Evolutionary conservation across 2,113 vertebrate genomes (phyloP), one percentile per base, ranked within the genome.

Genomic region (Scatophagus argus): DNA sequence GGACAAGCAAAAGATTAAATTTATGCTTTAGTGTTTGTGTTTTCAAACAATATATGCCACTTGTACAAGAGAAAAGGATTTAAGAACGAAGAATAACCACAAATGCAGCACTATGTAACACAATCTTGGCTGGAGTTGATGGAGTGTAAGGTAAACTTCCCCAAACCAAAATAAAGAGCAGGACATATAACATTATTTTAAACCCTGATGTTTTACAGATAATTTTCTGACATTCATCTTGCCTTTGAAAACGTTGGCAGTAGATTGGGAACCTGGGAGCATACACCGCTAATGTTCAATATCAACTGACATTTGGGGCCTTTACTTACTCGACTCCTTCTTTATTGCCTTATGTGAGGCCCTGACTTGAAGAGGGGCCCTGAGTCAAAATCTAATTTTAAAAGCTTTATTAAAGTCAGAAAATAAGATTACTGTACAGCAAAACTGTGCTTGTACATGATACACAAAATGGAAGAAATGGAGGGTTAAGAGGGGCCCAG

Each of bases 101-200:
- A 58, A 34, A 58, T 58, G 8, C n/a, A 34, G 7, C 55, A 13
- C 16, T 16, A 19, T 55, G 3, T 55, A 32, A 58, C 31, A 11
- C 2, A 3, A 46, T 44, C 9, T 66, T 11, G 13, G n/a, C 47
- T 19, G 29, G 5, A 58, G 32, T 7, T 1, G 8, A 44, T 51
- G n/a, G n/a, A 12, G n/a, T 29, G 9, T 67, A 39, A 49, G 39
- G 9, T 67, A 39, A 49, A 52, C 32, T 38, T 67, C 5, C 21
- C 64, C n/a, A 52, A 38, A 38, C 64, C 23, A 52, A n/a, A 67
- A 52, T 27, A 52, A 51, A 52, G 6, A 25, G n/a, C n/a, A 65
- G 13, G 31, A 3, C 31, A 47, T 8, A 25, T 27, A 7, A 12
- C 46, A 27, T 52, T 27, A 29, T 29, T 67, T 16, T 17, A 29